These are phyloP conservation scores for Formica exsecta DNA, from an alignment of 1,140 invertebrate genomes.

Conservation along the genomic window DNA sequence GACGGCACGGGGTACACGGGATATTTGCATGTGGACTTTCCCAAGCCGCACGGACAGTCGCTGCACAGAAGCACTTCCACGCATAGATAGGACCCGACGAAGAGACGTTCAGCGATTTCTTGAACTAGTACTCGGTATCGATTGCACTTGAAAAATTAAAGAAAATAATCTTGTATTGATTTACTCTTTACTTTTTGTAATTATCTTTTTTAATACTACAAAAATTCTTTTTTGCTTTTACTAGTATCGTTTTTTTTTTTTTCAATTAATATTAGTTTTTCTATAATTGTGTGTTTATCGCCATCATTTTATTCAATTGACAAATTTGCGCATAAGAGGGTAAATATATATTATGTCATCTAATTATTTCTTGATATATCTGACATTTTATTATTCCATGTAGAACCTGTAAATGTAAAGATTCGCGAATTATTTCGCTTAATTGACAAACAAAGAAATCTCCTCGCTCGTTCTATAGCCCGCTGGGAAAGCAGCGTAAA, in stretches of 20 bases:
- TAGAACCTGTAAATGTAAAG: not conserved
- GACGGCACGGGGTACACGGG: conserved; percentile 79
- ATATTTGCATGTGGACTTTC: conserved; percentile 85
- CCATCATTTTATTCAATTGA: too few relatives aligned
- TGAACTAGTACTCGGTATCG: conserved; percentile 87
- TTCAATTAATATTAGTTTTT: not conserved
- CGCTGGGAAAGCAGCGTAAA: conserved; percentile 21
- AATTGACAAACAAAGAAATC: conserved; percentile 1
- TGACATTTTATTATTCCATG: not conserved
- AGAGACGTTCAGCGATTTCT: conserved; percentile 87
- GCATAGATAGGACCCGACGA: conserved; percentile 88
- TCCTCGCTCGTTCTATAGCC: not conserved
- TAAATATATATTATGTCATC: conserved; percentile 7
- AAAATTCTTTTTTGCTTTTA: too few relatives aligned
- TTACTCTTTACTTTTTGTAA: too few relatives aligned
- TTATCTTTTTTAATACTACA: too few relatives aligned
- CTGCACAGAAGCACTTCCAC: conserved; percentile 92
- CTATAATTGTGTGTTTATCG: not conserved
- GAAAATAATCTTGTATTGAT: not conserved
- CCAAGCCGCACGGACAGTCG: conserved; percentile 89
- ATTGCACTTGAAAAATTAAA: conserved; percentile 80
- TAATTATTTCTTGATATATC: not conserved
- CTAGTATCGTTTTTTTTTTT: not conserved
- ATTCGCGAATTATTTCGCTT: not conserved
- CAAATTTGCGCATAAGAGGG: not conserved